phyloP scores from a whole-genome alignment of 2,113 vertebrate genomes.

The Oenanthe oenanthe region DNA sequence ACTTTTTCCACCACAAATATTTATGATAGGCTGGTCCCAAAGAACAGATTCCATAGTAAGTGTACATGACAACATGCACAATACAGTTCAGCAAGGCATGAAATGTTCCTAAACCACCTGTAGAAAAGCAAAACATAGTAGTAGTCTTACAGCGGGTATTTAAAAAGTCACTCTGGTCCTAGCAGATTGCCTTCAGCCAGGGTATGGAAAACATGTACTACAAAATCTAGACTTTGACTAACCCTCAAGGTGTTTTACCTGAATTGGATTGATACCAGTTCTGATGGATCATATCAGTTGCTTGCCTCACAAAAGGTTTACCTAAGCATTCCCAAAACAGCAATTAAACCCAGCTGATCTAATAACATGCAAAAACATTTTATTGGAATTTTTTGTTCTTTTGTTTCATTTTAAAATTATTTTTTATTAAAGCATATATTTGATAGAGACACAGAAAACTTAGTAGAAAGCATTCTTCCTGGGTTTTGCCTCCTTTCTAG shows the following conservation, averaged over 20 bases:
- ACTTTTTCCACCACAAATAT: conserved; percentile 98
- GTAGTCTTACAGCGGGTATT: background rate
- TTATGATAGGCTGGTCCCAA: conserved; percentile 91
- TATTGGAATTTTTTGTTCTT: background rate
- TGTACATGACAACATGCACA: conserved; percentile 96
- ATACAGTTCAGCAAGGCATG: conserved; percentile 92
- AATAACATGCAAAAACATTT: background rate
- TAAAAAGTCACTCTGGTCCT: background rate
- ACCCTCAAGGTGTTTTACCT: background rate
- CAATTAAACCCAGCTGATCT: background rate
- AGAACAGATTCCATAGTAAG: conserved; percentile 92
- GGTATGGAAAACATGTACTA: background rate
- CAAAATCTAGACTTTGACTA: background rate
- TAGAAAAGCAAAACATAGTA: background rate
- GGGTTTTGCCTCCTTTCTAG: background rate
- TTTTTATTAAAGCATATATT: background rate
- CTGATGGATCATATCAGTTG: background rate
- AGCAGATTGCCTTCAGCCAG: background rate
- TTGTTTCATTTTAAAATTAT: accelerated
- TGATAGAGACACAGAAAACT: background rate
- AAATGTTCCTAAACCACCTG: conserved; percentile 95
- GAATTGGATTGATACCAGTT: background rate
- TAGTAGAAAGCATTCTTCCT: background rate
- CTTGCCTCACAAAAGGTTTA: background rate
- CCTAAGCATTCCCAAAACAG: background rate